Evolutionary conservation across 2,113 vertebrate species (phyloP).

Genomic region (Dromiciops gliroides): DNA sequence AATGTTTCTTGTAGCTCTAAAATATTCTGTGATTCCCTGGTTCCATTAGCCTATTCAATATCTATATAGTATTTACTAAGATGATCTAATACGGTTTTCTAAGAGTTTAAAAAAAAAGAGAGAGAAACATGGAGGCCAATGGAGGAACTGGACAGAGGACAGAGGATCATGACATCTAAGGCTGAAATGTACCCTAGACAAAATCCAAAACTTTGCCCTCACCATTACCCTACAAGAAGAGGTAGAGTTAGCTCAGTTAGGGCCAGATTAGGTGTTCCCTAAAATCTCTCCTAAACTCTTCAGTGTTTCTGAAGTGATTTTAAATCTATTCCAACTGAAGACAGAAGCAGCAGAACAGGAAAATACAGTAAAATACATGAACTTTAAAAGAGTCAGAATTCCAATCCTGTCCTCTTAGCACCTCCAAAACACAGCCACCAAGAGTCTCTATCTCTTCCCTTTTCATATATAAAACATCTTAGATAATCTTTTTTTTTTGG

Average conservation of each 20-base stretch:
- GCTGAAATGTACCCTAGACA: not conserved
- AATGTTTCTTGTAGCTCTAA: not conserved
- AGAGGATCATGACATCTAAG: not conserved
- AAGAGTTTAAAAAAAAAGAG: too few species aligned
- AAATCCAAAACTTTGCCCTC: not conserved
- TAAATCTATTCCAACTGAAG: not conserved
- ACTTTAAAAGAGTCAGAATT: not conserved
- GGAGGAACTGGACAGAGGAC: not conserved
- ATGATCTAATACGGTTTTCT: not conserved
- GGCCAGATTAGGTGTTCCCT: not conserved
- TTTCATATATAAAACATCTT: not conserved
- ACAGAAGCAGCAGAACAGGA: not conserved
- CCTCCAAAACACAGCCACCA: too few species aligned
- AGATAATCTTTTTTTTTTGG: not conserved
- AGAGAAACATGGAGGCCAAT: not conserved
- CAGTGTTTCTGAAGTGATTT: not conserved
- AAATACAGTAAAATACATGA: not conserved
- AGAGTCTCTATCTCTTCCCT: not conserved
- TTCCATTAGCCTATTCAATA: not conserved
- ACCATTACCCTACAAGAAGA: not conserved
- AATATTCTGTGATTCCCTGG: not conserved
- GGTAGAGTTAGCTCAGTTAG: not conserved
- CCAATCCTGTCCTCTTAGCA: not conserved
- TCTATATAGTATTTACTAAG: not conserved
- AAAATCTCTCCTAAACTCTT: not conserved